Base-by-base conservation (phyloP, 2,888 invertebrate genomes). In the Cetonia aurata region DNA sequence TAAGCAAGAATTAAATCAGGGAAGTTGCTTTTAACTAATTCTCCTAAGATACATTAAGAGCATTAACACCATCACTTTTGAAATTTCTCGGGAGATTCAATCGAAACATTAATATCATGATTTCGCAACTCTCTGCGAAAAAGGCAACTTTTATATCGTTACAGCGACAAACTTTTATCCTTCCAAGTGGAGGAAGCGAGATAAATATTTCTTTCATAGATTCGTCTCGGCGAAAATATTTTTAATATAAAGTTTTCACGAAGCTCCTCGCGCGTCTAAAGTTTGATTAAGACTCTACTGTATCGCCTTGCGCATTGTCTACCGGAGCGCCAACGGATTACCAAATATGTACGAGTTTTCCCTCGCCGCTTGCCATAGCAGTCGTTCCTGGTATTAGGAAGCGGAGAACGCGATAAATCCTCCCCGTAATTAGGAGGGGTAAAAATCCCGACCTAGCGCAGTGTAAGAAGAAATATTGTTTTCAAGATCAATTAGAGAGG, bases 191-290 rank as follows among this genome's bases (percentile, higher is more conserved):
- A 25, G 4, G 25, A 25, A 25, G 25, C 33, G 60, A 60, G 46
- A 31, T 60, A 60, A 60, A 60, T 60, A 60, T 60, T 60, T 60
- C 60, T 60, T 60, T 60, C 46, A 60, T 60, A 60, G 60, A 33
- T 60, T 60, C 60, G 60, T 48, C 46, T 12, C 25, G 19, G 42
- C 57, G 48, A 60, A 60, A 60, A 60, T 60, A 60, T 60, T 60
- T 60, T 60, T 60, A 60, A 60, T 60, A 60, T 60, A 60, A 60
- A 60, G 60, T 60, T 60, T 60, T 12, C 9, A 46, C 60, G 15
- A 15, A 52, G 17, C 37, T 56, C 60, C 10, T 31, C 48, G 46
- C 60, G 46, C 31, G 10, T 25, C 25, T n/a, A 48, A 60, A 48
- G 60, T 60, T 60, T 60, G 60, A 60, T 60, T 60, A 60, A 60